These are phyloP conservation scores for Phyllostomus discolor DNA, from an alignment of 2,113 vertebrate genomes.

Conservation along the genomic window DNA sequence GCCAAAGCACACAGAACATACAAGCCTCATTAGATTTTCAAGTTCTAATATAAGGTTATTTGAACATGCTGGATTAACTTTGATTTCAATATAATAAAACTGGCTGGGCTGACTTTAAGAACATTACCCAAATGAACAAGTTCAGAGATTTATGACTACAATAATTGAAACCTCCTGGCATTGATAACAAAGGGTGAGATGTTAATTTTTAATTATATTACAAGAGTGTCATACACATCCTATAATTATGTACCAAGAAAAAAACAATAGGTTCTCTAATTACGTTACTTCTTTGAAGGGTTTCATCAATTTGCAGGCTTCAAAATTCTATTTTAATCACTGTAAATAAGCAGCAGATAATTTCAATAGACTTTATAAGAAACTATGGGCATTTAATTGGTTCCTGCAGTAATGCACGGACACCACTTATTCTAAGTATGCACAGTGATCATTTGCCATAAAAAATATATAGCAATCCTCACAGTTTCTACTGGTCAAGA, in stretches of 20 bases:
- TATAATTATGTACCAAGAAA: not conserved
- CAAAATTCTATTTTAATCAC: not conserved
- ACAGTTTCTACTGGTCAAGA: not conserved
- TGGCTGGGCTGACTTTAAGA: not conserved
- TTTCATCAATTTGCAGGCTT: slow-evolving; percentile 27
- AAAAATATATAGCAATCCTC: slow-evolving; percentile 16
- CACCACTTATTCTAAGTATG: slow-evolving; percentile 19
- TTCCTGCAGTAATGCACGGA: slow-evolving; percentile 54
- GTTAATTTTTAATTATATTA: not conserved
- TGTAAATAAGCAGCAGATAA: not conserved
- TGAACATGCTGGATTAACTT: not conserved
- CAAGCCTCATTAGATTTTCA: slow-evolving; percentile 34
- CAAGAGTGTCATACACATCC: not conserved
- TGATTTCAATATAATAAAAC: not conserved
- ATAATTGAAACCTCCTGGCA: not conserved
- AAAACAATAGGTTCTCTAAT: not conserved
- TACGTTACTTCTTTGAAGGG: not conserved
- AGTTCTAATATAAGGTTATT: not conserved
- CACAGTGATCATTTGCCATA: slow-evolving; percentile 60
- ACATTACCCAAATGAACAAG: slow-evolving; percentile 14
- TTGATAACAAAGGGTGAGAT: not conserved
- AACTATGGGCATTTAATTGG: not conserved
- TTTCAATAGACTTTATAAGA: not conserved
- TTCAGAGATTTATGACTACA: not conserved
- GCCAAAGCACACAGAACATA: slow-evolving; percentile 69